Base-by-base conservation (phyloP, 2,888 invertebrate species). In the Cantharis flavilabris region DNA sequence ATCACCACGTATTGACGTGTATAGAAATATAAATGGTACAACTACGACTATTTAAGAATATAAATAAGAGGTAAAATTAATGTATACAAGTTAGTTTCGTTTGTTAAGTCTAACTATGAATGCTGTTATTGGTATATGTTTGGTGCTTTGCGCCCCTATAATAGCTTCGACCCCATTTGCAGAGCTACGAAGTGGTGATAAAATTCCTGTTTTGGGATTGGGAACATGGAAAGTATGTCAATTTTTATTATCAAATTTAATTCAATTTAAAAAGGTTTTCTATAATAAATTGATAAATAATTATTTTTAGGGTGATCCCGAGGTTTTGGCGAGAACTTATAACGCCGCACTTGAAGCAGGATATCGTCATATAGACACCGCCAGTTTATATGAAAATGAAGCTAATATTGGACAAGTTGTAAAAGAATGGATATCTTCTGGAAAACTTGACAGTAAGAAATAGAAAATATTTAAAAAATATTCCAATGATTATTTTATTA, bases 321-420 rank as follows among this genome's bases (percentile, higher is more conserved):
- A 67, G 0, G 94, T 93, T 83, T 87, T 95, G 73, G 93, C 93
- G 86, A 85, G 87, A 62, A 93, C 95, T 1, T 88, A 96, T 13
- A 91, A 93, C 26, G 87, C 88, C 1, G 96, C 96, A 0, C 86
- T 96, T 65, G 92, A 92, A 81, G 92, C 92, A 64, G 96, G 96
- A 0, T 96, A 96, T 86, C 91, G 96, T 3, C 96, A 95, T 84
- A 94, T 97, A 80, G 96, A 97, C 87, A 92, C 95, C 0, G 96
- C 96, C 0, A 90, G 92, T 5, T 93, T 91, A 7, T 96, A 97
- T 84, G 90, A 92, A 81, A 96, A 96, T 84, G 96, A 97, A 86
- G 90, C 90, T 2, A 91, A 91, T 0, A 92, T 97, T 81, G 96
- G 96, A 0, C 91, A 92, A 63, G 94, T 94, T 0, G 88, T 97